Evolutionary conservation across 1,140 invertebrate species (phyloP).

Genomic region (Acyrthosiphon pisum): DNA sequence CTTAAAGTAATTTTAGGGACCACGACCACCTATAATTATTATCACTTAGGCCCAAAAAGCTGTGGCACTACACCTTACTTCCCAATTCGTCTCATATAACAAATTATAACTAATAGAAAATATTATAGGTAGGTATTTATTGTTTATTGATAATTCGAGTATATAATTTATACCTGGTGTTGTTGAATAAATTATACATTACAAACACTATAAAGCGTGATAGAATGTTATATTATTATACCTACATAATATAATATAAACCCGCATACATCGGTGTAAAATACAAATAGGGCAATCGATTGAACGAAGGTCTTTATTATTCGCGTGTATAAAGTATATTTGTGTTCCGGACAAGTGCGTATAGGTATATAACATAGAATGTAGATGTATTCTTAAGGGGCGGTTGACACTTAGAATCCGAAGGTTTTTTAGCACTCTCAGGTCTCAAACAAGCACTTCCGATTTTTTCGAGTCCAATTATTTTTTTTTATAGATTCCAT

Average conservation of each 20-base stretch:
- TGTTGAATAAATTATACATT: neutral
- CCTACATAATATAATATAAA: neutral
- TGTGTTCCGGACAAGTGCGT: neutral
- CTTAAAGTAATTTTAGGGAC: no score
- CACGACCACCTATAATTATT: no score
- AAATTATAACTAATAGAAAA: no score
- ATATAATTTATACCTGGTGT: neutral
- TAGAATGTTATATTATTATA: neutral
- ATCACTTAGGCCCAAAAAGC: no score
- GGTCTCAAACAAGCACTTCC: no score
- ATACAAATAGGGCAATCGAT: slow-evolving; percentile 7
- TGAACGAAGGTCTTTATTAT: slow-evolving; percentile 8
- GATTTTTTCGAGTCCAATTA: no score
- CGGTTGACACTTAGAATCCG: neutral
- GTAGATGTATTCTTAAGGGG: neutral
- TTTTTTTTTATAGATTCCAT: no score
- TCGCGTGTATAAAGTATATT: neutral
- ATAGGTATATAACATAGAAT: neutral
- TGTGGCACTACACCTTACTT: no score
- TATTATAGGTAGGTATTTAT: no score
- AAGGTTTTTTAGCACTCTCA: neutral
- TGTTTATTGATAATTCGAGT: neutral
- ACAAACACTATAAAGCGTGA: neutral
- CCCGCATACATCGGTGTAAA: neutral
- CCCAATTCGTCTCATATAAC: no score